Evolutionary conservation across 2,888 invertebrate genomes (phyloP).

Genomic region (Cristatella mucedo): DNA sequence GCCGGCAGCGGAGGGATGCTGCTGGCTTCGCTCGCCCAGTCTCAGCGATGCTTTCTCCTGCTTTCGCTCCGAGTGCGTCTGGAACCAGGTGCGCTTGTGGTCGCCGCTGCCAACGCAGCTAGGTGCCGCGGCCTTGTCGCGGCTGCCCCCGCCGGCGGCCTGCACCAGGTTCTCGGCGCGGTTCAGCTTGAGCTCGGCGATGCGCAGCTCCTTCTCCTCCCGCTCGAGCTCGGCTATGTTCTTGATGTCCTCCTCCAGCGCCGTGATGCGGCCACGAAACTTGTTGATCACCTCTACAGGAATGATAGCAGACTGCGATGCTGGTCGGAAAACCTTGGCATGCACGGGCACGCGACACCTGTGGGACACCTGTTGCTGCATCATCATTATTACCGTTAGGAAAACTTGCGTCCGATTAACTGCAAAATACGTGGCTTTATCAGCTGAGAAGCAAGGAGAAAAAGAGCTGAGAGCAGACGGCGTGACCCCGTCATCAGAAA

Average conservation of each 20-base stretch:
- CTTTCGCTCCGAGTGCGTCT: slow-evolving; percentile 59
- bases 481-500: no score
- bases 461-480: no score
- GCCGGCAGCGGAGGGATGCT: background rate
- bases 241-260: slow-evolving; percentile 61
- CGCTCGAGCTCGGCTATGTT: slow-evolving; percentile 68
- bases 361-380: no score
- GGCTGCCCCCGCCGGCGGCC: slow-evolving; percentile 42
- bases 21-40: slow-evolving; percentile 13
- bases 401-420: no score
- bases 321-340: no score
- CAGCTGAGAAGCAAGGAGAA: no score
- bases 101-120: no score
- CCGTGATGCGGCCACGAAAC: slow-evolving; percentile 57
- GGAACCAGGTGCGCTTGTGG: slow-evolving; percentile 56
- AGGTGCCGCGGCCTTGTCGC: no score
- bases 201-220: slow-evolving; percentile 61
- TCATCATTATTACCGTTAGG: no score
- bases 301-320: no score
- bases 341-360: no score
- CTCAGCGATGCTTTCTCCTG: slow-evolving; percentile 40
- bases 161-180: slow-evolving; percentile 49
- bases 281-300: slow-evolving; percentile 64
- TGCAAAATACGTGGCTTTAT: no score
- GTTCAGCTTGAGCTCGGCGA: slow-evolving; percentile 64